These are phyloP conservation scores for Zelleria hepariella DNA, from an alignment of 2,888 invertebrate species.

Conservation along the genomic window DNA sequence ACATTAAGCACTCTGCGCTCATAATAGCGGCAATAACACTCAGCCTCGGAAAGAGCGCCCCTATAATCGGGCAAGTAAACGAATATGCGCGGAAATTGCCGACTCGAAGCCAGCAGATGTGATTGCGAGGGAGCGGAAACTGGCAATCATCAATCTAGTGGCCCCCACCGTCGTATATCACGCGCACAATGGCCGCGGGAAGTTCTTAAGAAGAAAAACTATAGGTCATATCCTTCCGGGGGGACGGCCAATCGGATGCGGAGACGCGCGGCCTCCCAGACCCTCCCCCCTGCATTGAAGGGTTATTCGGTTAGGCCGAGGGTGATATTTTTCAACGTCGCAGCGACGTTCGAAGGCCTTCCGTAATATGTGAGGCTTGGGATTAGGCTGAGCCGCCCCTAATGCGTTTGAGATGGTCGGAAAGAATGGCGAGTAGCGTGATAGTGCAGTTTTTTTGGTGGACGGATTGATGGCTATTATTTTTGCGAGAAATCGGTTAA, in stretches of 20 bases:
- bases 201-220: conserved; percentile 73
- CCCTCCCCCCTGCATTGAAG: conserved; percentile 15
- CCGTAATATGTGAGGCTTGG: conserved; percentile 13
- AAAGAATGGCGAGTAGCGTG: neutral
- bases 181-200: conserved; percentile 67
- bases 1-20: conserved; percentile 47
- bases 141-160: conserved; percentile 64
- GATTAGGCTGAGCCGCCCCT: conserved; percentile 1
- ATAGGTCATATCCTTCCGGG: conserved; percentile 72
- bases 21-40: conserved; percentile 64
- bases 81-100: conserved; percentile 68
- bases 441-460: neutral
- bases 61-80: conserved; percentile 64
- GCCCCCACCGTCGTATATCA: conserved; percentile 51
- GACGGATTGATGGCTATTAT: neutral
- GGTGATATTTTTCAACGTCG: conserved; percentile 18
- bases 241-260: conserved; percentile 67
- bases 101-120: conserved; percentile 50
- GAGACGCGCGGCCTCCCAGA: conserved; percentile 25
- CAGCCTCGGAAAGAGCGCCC: conserved; percentile 58
- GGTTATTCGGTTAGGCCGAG: conserved; percentile 20
- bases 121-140: conserved; percentile 57
- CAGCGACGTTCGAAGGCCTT: conserved; percentile 11
- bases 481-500: neutral
- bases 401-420: neutral